Evolutionary conservation across 2,797 vertebrate genomes (phyloP), one percentile per base, ranked within the genome.

Genomic region (Podarcis lilfordi): DNA sequence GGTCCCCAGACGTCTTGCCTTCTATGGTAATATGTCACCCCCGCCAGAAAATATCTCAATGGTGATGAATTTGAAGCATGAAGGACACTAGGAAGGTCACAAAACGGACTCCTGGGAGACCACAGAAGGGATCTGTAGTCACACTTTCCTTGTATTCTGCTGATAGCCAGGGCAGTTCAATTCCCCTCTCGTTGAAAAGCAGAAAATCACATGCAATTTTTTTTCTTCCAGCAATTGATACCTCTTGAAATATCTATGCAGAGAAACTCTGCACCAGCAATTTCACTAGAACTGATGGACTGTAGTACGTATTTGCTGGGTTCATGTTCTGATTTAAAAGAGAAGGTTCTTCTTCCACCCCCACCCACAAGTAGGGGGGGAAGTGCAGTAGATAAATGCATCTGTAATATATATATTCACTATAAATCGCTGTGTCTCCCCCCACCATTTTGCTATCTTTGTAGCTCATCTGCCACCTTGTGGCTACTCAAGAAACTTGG

Each of bases 391-490:
- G 40, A 8, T 0, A 80, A 50, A 17, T 66, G 40, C 29, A 8
- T 82, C 55, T 23, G 61, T 86, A 86, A 55, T 55, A 15, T 15
- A 43, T 0, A 68, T 80, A 3, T 45, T 80, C 84, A 85, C 5
- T 71, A 59, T 80, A 64, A 83, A 81, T 92, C 82, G 2, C 64
- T 72, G 76, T 71, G 68, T 93, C 17, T 74, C 80, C 78, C n/a
- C 35, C 29, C 64, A 25, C 50, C 80, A 78, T 69, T 35, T 77
- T 4, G 29, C 68, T 76, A 93, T 94, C 89, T 87, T 93, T 93
- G 95, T 94, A 84, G 91, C 91, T 96, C 92, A 94, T 86, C 90
- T 96, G 95, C 96, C 96, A 94, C 94, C 96, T 96, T 91, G 96
- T 95, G 96, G 96, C 6, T 10, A 61, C 1, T 0, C 8, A 55